phyloP scores from a whole-genome alignment of 2,797 vertebrate genomes.

The Cottoperca gobio region DNA sequence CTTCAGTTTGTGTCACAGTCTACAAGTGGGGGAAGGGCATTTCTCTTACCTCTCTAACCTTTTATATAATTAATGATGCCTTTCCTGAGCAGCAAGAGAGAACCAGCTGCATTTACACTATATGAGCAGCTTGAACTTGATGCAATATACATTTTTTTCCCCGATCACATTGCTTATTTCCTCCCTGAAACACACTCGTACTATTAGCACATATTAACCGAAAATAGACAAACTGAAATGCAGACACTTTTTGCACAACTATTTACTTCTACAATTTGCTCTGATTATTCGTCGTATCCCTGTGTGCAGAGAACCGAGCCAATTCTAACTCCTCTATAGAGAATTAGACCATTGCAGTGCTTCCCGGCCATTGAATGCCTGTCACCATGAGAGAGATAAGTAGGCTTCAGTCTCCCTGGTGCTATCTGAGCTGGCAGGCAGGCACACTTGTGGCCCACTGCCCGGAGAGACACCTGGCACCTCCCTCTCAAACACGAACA shows the following conservation, averaged over 20 bases:
- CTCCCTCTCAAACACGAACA: constrained; percentile 22
- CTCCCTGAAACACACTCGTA: background rate
- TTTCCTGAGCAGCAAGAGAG: constrained; percentile 18
- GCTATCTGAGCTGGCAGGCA: constrained; percentile 51
- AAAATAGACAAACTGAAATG: background rate
- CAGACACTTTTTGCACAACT: background rate
- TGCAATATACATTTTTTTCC: background rate
- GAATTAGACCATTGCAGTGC: constrained; percentile 33
- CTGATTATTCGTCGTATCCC: constrained; percentile 5
- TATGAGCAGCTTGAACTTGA: background rate
- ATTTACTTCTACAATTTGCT: background rate
- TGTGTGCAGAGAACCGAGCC: constrained; percentile 3
- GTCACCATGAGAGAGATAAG: constrained; percentile 42
- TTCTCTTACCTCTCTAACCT: constrained; percentile 21
- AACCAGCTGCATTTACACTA: constrained; percentile 1
- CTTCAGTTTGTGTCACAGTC: constrained; percentile 28
- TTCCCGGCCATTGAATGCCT: constrained; percentile 27
- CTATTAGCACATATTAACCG: background rate
- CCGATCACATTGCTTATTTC: background rate
- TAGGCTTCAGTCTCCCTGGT: constrained; percentile 50
- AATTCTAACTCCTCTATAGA: constrained; percentile 31
- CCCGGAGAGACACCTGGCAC: constrained; percentile 70
- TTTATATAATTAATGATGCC: constrained; percentile 56
- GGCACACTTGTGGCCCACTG: constrained; percentile 61
- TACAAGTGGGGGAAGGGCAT: constrained; percentile 41